Evolutionary conservation across 2,797 vertebrate species (phyloP), one percentile per base, ranked within the genome.

Genomic region (Rousettus madagascariensis): DNA sequence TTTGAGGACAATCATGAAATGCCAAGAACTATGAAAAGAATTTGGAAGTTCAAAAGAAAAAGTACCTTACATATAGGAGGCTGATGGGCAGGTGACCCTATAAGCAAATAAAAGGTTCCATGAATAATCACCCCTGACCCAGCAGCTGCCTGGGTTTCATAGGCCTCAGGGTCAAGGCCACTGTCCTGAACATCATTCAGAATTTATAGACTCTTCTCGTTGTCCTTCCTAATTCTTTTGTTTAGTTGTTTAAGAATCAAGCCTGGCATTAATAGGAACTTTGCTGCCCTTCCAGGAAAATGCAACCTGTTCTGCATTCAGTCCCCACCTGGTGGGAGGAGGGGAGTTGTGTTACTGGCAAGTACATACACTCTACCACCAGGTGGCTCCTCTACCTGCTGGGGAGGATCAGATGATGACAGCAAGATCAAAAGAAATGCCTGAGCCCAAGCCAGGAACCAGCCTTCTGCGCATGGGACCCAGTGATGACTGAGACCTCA

Each of bases 141-240:
- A 33, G 59, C 17, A 86, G 36, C 91, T 63, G 49, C 41, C 63
- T 55, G 36, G 53, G 8, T 96, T 97, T 97, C 95, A 97, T 89
- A 38, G 65, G 59, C 79, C 33, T 72, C 1, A 11, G 85, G 88
- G 78, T 49, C 74, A 65, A 84, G 90, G 85, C 78, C 66, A 69
- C 87, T 92, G 85, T 95, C 33, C 59, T 78, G 82, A 95, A 80
- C 90, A 96, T 80, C 65, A 65, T 80, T 95, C 43, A 87, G 87
- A 96, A 94, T 97, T 95, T 96, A 97, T 95, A 82, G 93, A 96
- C 95, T 74, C 93, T 92, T 88, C 85, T 95, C 78, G 20, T 16
- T 71, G 33, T 96, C 85, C 94, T 93, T 55, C 51, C 33, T 65
- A 51, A 28, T 75, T 88, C 65, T 87, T 91, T 84, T 90, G 93